Conservation (phyloP, 2,888 invertebrate genomes). For the Atrina japonica region DNA sequence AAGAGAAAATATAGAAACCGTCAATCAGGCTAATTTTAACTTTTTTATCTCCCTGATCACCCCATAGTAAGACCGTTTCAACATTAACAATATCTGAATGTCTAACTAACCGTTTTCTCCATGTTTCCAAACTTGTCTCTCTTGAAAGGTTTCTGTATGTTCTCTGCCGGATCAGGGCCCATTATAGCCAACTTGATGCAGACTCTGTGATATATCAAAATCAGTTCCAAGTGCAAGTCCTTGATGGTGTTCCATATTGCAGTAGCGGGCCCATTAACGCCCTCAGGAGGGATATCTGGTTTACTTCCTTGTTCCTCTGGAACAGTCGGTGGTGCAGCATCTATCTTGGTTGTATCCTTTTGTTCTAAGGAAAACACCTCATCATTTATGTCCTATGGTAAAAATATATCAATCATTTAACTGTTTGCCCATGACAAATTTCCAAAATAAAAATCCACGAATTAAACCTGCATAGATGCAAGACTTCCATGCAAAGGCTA, state of each 20-base stretch:
- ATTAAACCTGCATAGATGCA: no score
- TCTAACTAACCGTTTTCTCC: no score
- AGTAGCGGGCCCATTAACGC: conserved; percentile 64
- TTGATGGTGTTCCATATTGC: conserved; percentile 78
- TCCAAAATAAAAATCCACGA: background rate
- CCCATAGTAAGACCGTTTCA: no score
- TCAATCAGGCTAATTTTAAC: no score
- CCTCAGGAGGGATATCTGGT: conserved; percentile 39
- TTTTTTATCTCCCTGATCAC: no score
- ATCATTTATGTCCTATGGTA: conserved; percentile 71
- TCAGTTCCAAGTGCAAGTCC: conserved; percentile 79
- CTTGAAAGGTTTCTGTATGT: conserved; percentile 62
- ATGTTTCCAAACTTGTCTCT: no score
- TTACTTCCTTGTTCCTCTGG: conserved; percentile 38
- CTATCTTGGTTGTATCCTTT: conserved; percentile 30
- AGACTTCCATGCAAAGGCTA: no score
- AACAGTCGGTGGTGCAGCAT: conserved; percentile 22
- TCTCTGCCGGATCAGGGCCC: conserved; percentile 59
- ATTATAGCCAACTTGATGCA: conserved; percentile 75
- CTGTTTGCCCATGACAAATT: background rate
- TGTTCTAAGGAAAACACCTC: conserved; percentile 70
- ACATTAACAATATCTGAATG: no score
- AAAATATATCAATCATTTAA: no score
- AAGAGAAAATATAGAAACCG: no score
- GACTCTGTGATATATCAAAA: conserved; percentile 78